Percentiles rank a stretch among this genome's conserved stretches.
phyloP scores from a whole-genome alignment of 2,888 invertebrate species.

The Agrypnus murinus region DNA sequence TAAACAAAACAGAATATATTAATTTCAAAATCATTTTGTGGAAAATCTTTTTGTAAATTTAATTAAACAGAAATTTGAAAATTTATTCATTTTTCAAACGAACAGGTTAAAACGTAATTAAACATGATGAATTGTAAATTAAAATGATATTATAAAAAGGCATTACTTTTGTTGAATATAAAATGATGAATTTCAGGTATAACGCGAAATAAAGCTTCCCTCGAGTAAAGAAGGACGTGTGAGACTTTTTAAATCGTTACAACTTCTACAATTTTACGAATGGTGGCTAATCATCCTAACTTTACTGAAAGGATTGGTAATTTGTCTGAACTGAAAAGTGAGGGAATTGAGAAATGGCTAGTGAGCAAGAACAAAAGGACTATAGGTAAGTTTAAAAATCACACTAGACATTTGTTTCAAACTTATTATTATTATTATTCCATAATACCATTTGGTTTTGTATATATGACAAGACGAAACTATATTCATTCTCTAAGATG shows the following conservation, averaged over 20 bases:
- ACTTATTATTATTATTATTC: too few relatives aligned
- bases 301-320: slow-evolving; percentile 23
- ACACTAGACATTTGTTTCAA: too few relatives aligned
- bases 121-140: neutral
- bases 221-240: neutral
- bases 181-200: neutral
- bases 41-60: neutral
- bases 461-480: too few relatives aligned
- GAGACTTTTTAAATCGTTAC: too few relatives aligned
- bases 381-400: slow-evolving; percentile 52
- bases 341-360: slow-evolving; percentile 55
- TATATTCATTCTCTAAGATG: too few relatives aligned
- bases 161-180: neutral
- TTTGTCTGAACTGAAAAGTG: slow-evolving; percentile 30
- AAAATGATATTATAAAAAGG: neutral
- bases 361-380: slow-evolving; percentile 43
- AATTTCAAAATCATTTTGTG: neutral
- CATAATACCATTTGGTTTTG: too few relatives aligned
- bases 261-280: slow-evolving; percentile 29
- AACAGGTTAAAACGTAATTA: slow-evolving; percentile 5
- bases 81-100: neutral
- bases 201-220: neutral
- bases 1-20: too few relatives aligned
- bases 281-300: slow-evolving; percentile 31
- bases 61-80: neutral